A percentile compares a stretch with the other conserved stretches of the same genome.
Conservation (phyloP, 2,888 invertebrate genomes). For the Podabrus alpinus region DNA sequence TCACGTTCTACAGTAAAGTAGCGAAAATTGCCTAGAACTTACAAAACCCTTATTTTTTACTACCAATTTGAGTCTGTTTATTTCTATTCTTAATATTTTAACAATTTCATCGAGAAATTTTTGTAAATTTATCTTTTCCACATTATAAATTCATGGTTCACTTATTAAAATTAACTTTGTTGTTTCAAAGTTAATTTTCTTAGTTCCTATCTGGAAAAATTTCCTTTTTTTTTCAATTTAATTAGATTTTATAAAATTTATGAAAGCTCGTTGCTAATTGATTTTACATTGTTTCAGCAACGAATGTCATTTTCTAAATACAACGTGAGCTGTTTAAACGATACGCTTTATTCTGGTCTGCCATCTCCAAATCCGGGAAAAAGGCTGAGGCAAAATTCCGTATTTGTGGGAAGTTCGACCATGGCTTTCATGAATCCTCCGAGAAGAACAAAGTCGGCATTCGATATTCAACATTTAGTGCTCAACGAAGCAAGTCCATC, state of each 20-base stretch:
- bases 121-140: not conserved
- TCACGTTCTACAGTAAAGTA: not conserved
- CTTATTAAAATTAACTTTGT: not conserved
- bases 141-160: not conserved
- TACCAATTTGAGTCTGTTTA: not conserved
- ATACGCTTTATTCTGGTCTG: slow-evolving; percentile 52
- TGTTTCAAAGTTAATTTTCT: not conserved
- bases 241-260: not conserved
- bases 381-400: slow-evolving; percentile 78
- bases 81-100: not conserved
- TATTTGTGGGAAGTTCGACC: slow-evolving; percentile 76
- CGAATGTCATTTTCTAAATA: slow-evolving; percentile 72
- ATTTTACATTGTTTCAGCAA: slow-evolving; percentile 59
- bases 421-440: slow-evolving; percentile 72
- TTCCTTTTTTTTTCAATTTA: not conserved
- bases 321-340: slow-evolving; percentile 67
- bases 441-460: slow-evolving; percentile 79
- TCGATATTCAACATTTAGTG: slow-evolving; percentile 79
- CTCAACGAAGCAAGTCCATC: slow-evolving; percentile 45
- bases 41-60: not conserved
- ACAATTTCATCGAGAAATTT: not conserved
- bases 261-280: not conserved
- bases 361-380: slow-evolving; percentile 51
- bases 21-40: not conserved
- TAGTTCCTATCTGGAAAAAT: not conserved